Conservation (phyloP, 1,140 invertebrate species). For the Plectrocnemia conspersa region DNA sequence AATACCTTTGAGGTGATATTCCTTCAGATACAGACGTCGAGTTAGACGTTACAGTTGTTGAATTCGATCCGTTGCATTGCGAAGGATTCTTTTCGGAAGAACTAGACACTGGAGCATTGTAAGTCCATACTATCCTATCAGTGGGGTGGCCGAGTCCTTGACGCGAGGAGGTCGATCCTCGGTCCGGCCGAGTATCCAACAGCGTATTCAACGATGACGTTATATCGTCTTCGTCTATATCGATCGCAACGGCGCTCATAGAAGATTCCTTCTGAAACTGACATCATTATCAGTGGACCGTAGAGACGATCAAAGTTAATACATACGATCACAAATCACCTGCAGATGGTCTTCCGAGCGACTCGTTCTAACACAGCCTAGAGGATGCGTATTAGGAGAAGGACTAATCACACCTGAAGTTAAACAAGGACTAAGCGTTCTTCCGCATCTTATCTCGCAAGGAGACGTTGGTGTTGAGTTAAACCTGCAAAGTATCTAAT, state of each 20-base stretch:
- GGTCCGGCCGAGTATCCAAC: slow-evolving; percentile 73
- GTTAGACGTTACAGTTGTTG: slow-evolving; percentile 59
- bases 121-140: slow-evolving; percentile 76
- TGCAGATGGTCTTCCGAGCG: slow-evolving; percentile 83
- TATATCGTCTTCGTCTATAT: slow-evolving; percentile 89
- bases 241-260: slow-evolving; percentile 78
- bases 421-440: slow-evolving; percentile 37
- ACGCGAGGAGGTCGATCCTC: slow-evolving; percentile 41
- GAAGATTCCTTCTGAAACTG: slow-evolving; percentile 65
- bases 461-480: slow-evolving; percentile 82
- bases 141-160: slow-evolving; percentile 27
- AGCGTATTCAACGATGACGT: slow-evolving; percentile 88
- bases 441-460: slow-evolving; percentile 56
- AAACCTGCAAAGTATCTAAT: slow-evolving; percentile 39
- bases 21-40: slow-evolving; percentile 53
- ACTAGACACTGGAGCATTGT: slow-evolving; percentile 74
- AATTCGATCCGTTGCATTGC: slow-evolving; percentile 57
- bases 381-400: slow-evolving; percentile 35
- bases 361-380: slow-evolving; percentile 66
- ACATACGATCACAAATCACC: slow-evolving; percentile 39
- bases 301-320: background rate
- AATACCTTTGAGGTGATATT: slow-evolving; percentile 54
- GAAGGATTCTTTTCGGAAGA: slow-evolving; percentile 57
- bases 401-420: slow-evolving; percentile 38
- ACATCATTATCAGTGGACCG: slow-evolving; percentile 1